Percentiles rank a stretch among this genome's conserved stretches.
phyloP scores from a whole-genome alignment of 2,797 vertebrate genomes.

The Paguma larvata region DNA sequence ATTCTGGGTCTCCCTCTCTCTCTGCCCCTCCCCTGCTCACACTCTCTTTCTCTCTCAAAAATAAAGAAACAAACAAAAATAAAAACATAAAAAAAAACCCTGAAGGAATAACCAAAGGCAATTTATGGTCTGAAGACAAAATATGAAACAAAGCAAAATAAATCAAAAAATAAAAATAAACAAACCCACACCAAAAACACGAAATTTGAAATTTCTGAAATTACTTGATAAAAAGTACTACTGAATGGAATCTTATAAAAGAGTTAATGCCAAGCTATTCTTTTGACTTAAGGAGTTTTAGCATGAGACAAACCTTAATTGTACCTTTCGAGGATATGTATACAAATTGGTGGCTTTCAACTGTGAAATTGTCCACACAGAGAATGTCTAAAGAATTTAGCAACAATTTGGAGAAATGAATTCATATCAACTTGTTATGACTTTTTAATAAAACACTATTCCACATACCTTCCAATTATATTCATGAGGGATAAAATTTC shows the following conservation, averaged over 20 bases:
- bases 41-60: too few relatives aligned
- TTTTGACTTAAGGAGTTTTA: constrained; percentile 56
- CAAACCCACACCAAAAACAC: constrained; percentile 7
- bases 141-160: not conserved
- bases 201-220: constrained; percentile 83
- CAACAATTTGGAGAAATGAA: constrained; percentile 20
- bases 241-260: constrained; percentile 68
- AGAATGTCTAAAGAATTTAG: not conserved
- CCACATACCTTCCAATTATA: not conserved
- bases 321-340: not conserved
- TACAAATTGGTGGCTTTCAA: constrained; percentile 60
- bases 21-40: too few relatives aligned
- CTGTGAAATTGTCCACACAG: not conserved
- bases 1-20: too few relatives aligned
- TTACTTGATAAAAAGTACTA: constrained; percentile 74
- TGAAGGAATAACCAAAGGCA: constrained; percentile 82
- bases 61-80: too few relatives aligned
- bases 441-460: constrained; percentile 45
- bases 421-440: not conserved
- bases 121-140: constrained; percentile 83
- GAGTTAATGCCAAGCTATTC: constrained; percentile 61
- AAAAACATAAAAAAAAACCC: not conserved
- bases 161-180: not conserved
- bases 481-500: not conserved
- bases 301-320: constrained; percentile 40